A percentile compares a stretch with the other conserved stretches of the same genome.
phyloP scores from a whole-genome alignment of 2,888 invertebrate genomes.

The Dioctria linearis region DNA sequence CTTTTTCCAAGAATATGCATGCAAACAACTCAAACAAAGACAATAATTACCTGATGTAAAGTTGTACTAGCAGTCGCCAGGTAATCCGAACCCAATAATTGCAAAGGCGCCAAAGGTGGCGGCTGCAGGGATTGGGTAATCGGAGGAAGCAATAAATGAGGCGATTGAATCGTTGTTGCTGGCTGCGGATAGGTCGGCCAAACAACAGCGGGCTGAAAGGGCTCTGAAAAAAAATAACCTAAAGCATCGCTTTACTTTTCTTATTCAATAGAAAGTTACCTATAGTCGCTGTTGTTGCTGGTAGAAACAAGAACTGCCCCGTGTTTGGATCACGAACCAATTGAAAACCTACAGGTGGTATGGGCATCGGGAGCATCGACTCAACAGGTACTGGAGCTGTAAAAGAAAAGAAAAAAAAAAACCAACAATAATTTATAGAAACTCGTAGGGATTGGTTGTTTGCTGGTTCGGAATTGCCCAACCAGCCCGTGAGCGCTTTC shows the following conservation, averaged over 20 bases:
- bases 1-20: no score
- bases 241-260: conserved; percentile 22
- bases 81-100: conserved; percentile 76
- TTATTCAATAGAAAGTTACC: conserved; percentile 68
- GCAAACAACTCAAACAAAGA: no score
- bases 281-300: conserved; percentile 76
- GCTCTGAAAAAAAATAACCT: conserved; percentile 70
- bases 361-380: conserved; percentile 81
- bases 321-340: conserved; percentile 88
- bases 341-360: conserved; percentile 86
- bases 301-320: conserved; percentile 85
- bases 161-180: conserved; percentile 65
- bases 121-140: conserved; percentile 66
- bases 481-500: conserved; percentile 57
- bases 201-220: conserved; percentile 81
- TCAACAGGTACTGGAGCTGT: conserved; percentile 82
- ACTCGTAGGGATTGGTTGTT: no score
- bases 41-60: conserved; percentile 70
- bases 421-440: neutral
- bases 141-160: conserved; percentile 59
- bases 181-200: conserved; percentile 80
- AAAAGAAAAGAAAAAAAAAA: conserved; percentile 60
- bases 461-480: neutral
- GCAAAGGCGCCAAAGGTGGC: conserved; percentile 77
- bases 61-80: conserved; percentile 76